Evolutionary conservation across 37 sponge, comb jelly and placozoan species (phyloP), one percentile per base, ranked within the genome.

Genomic region (Bolinopsis microptera): DNA sequence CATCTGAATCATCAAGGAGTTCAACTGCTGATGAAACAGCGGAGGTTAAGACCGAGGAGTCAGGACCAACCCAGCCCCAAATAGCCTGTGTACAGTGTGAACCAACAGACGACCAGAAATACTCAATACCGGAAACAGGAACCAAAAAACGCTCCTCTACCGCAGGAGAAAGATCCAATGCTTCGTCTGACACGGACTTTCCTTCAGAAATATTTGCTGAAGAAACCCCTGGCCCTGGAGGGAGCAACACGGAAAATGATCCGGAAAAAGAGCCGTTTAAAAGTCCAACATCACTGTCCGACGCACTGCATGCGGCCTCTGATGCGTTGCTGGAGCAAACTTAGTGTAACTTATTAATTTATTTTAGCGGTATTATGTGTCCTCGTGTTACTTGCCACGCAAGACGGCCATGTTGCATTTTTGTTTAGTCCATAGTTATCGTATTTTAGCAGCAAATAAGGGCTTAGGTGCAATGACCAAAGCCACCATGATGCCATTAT

Each of bases 301-400:
- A 77, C 33, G 80, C 80, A 34, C 80, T 77, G 0, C 80, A 77
- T 34, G 80, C 80, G 5, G 80, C 80, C 18, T 77, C 80, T 35
- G 80, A 77, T 77, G 80, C 80, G 33, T 36, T 77, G 80, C 33
- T 77, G 35, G 80, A 77, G 33, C 61, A 48, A 18, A 48, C 5
- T 13, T 48, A 13, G 13, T 5, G 9, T 48, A 48, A 48, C 5
- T 48, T 48, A 48, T 48, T 48, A 13, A 48, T 48, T 48, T 48
- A 48, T n/a, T n/a, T n/a, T n/a, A n/a, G n/a, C n/a, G n/a, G n/a
- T n/a, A n/a, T n/a, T n/a, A n/a, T n/a, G n/a, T n/a, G n/a, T n/a
- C n/a, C n/a, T n/a, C n/a, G n/a, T n/a, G n/a, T n/a, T n/a, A n/a
- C n/a, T n/a, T n/a, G n/a, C n/a, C n/a, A n/a, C n/a, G n/a, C n/a